Evolutionary conservation across 2,797 vertebrate species (phyloP).

Genomic region (Antrozous pallidus): DNA sequence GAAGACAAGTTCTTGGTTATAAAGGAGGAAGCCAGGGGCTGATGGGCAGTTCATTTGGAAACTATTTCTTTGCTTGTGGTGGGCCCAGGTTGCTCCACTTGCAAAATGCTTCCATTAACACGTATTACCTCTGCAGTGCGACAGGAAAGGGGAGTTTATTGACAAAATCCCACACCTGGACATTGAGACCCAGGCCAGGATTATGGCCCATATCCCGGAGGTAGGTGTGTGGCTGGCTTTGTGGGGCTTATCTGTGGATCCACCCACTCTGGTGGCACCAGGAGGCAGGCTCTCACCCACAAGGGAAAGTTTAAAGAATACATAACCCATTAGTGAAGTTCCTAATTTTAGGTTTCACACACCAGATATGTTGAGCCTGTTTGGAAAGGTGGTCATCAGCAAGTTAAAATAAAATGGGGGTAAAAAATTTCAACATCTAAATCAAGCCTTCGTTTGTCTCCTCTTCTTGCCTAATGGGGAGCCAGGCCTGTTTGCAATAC

Average conservation of each 20-base stretch:
- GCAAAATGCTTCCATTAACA: neutral
- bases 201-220: conserved; percentile 97
- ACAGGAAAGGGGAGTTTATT: conserved; percentile 97
- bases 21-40: neutral
- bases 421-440: neutral
- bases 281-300: neutral
- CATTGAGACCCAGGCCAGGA: conserved; percentile 95
- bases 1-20: neutral
- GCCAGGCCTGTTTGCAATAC: conserved; percentile 56
- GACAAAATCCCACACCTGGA: conserved; percentile 98
- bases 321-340: neutral
- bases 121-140: conserved; percentile 86
- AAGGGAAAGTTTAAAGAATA: neutral
- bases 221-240: conserved; percentile 77
- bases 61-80: neutral
- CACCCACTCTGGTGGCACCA: fast-evolving
- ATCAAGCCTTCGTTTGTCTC: conserved; percentile 47
- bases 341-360: neutral
- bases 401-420: conserved; percentile 27
- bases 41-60: neutral
- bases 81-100: neutral
- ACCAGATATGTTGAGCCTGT: neutral
- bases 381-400: conserved; percentile 41
- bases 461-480: conserved; percentile 50
- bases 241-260: neutral